phyloP scores from a whole-genome alignment of 2,888 invertebrate genomes.

The Amphipyra tragopoginis region DNA sequence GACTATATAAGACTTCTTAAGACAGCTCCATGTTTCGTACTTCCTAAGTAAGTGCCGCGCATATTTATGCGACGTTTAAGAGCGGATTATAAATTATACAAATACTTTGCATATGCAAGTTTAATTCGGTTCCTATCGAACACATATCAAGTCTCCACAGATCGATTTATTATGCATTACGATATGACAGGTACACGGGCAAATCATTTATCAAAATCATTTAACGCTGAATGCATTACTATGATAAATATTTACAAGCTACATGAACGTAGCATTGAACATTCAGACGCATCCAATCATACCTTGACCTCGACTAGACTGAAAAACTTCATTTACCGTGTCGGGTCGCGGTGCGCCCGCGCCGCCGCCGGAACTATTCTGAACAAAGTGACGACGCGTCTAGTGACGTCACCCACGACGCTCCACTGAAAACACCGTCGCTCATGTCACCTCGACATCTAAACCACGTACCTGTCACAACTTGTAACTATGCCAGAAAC shows the following conservation, averaged over 20 bases:
- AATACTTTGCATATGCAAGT: conserved; percentile 39
- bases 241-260: conserved; percentile 38
- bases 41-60: conserved; percentile 62
- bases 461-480: conserved; percentile 61
- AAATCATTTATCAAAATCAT: conserved; percentile 34
- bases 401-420: conserved; percentile 72
- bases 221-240: conserved; percentile 18
- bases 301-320: conserved; percentile 81
- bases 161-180: conserved; percentile 38
- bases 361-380: conserved; percentile 70
- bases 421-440: conserved; percentile 61
- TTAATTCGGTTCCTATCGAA: conserved; percentile 41
- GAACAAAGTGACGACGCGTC: conserved; percentile 74
- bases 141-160: conserved; percentile 26
- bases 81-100: conserved; percentile 67
- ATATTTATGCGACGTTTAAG: conserved; percentile 74
- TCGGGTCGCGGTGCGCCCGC: conserved; percentile 52
- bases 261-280: conserved; percentile 37
- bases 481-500: conserved; percentile 59
- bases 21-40: conserved; percentile 67
- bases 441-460: conserved; percentile 65
- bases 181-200: conserved; percentile 31
- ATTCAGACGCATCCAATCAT: conserved; percentile 54
- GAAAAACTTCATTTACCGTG: conserved; percentile 72
- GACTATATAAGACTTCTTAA: conserved; percentile 65